phyloP scores from a whole-genome alignment of 2,797 vertebrate genomes.

The Hypotaenidia philippensis region DNA sequence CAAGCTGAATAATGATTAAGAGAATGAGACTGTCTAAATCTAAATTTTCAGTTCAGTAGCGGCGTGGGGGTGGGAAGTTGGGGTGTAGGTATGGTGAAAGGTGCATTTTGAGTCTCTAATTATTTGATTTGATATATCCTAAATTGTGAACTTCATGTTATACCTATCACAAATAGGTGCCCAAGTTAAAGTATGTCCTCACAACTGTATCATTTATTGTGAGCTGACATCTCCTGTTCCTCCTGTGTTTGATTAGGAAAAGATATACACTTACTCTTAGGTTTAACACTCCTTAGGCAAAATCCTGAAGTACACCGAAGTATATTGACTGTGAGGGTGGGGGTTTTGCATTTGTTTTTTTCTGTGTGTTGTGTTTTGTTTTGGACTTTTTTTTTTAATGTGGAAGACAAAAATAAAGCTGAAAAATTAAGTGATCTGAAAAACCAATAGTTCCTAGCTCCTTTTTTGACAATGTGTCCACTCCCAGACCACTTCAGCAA shows the following conservation, averaged over 20 bases:
- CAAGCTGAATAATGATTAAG: neutral
- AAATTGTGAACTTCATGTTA: neutral
- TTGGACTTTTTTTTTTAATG: neutral
- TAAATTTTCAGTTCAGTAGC: neutral
- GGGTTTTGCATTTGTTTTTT: accelerated
- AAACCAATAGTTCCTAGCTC: neutral
- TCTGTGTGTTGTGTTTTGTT: neutral
- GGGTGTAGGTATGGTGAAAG: neutral
- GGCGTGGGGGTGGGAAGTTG: neutral
- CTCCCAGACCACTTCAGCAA: neutral
- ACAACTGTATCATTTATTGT: neutral
- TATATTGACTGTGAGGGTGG: neutral
- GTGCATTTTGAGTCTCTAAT: neutral
- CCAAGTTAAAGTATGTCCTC: neutral
- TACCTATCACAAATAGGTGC: neutral
- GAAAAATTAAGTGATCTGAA: neutral
- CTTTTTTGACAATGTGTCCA: neutral
- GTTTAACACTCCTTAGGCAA: neutral
- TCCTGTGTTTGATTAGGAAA: neutral
- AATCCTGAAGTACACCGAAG: neutral
- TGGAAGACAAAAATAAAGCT: neutral
- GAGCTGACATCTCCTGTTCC: neutral
- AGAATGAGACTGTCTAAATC: neutral
- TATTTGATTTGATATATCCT: neutral
- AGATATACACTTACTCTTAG: neutral